Conservation (phyloP, 2,797 vertebrate genomes). For the Acanthornis magna region DNA sequence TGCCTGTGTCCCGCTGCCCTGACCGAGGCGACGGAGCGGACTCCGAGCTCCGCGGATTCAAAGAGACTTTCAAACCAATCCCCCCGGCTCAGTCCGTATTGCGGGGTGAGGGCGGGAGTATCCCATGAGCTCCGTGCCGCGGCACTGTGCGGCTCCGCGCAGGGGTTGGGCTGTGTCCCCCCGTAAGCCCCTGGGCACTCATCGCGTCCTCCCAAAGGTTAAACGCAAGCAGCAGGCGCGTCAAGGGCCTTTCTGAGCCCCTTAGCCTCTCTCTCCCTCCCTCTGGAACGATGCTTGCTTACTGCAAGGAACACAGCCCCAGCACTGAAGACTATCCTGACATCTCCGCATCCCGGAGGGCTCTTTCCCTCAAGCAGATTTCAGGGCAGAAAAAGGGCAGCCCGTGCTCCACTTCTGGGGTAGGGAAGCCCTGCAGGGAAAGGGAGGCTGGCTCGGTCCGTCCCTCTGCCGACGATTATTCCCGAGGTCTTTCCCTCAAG, state of each 20-base stretch:
- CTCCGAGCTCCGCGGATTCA: too few relatives aligned
- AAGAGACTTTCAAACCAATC: background rate
- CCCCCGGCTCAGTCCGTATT: background rate
- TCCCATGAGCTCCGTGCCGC: background rate
- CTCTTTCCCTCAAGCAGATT: background rate
- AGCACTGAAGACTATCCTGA: background rate
- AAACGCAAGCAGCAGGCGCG: fast-evolving
- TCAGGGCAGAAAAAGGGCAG: background rate
- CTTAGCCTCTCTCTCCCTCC: background rate
- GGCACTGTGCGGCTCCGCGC: background rate
- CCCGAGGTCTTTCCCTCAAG: background rate
- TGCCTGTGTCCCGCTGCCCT: background rate
- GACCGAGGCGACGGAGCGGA: fast-evolving
- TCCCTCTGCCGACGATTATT: background rate
- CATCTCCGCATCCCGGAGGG: too few relatives aligned
- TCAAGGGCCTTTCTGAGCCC: background rate
- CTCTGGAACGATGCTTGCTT: background rate
- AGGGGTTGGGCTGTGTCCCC: too few relatives aligned
- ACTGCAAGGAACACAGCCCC: background rate
- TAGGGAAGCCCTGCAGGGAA: background rate
- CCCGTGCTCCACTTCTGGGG: background rate
- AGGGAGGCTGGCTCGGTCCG: too few relatives aligned
- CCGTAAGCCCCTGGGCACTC: background rate
- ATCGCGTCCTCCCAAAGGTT: background rate
- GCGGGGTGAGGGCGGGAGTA: background rate